Evolutionary conservation across 2,113 vertebrate genomes (phyloP), one percentile per base, ranked within the genome.

Genomic region (Chloropsis cyanopogon): DNA sequence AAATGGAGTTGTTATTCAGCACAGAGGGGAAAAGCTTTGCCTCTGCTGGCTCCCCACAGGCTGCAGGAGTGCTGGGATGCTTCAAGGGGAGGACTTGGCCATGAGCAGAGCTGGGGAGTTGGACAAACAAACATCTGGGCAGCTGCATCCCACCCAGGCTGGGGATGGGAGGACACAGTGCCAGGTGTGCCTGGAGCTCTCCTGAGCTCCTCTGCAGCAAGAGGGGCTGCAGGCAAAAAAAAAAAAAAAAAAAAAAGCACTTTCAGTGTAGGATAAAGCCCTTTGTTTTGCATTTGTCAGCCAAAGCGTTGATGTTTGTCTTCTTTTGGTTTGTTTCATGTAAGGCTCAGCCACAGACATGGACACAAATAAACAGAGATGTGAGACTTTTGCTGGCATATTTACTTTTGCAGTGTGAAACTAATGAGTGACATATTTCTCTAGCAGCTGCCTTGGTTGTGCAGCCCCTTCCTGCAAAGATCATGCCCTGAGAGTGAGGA

Each of bases 371-470:
- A 98, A 97, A 97, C 72, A 93, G 91, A 89, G 14, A 12, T 93
- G 50, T 18, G 96, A 86, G 94, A 75, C 87, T 72, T 95, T 94
- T 95, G 83, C 93, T 93, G 88, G 65, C 70, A 14, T 96, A 89
- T 96, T 97, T 97, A 76, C 94, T 96, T 97, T 97, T 86, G 66
- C 66, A 77, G 86, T 95, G 82, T 97, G 96, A 95, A 97, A 78
- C 63, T 97, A 97, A 96, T 93, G 96, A 97, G 90, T 97, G 97
- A 96, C 79, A 83, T 96, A 89, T 96, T 97, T 96, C 95, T 88
- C 94, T 75, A 97, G 92, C 97, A 97, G 91, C 97, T 97, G 97
- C 81, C 82, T 66, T 46, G 78, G 46, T 73, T 97, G 61, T 82
- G 87, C 73, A 96, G 68, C n/a, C 82, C 57, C 94, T 97, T 96